Conservation (phyloP, 1,140 invertebrate species). For the Drosophila repletoides region DNA sequence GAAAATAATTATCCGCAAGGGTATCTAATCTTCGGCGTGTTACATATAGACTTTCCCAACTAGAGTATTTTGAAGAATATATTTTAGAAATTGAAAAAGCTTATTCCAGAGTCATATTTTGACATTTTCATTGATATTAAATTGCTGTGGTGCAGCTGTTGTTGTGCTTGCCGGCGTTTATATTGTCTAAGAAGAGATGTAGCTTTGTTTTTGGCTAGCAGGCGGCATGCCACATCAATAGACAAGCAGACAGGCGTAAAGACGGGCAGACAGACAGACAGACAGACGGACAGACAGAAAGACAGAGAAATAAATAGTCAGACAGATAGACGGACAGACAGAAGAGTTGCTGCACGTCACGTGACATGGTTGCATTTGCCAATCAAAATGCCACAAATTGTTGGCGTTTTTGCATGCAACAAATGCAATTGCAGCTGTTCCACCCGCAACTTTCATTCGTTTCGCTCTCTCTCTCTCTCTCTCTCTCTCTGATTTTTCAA, state of each 20-base stretch:
- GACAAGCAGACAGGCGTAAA: conserved; percentile 12
- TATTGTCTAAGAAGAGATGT: not conserved
- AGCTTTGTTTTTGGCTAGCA: not conserved
- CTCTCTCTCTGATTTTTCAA: not conserved
- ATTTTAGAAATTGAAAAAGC: no score
- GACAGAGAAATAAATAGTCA: no score
- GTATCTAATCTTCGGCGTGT: no score
- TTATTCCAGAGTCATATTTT: no score
- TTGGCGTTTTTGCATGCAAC: conserved; percentile 15
- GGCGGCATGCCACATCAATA: conserved; percentile 1
- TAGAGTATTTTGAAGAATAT: no score
- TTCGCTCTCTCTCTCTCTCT: not conserved
- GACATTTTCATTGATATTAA: no score
- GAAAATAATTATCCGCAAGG: no score
- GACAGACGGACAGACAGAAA: no score
- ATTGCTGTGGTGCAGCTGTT: no score
- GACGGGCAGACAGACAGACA: no score
- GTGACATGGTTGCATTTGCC: conserved; percentile 68
- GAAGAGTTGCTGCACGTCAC: conserved; percentile 34
- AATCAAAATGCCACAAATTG: conserved; percentile 78
- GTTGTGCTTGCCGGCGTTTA: not conserved
- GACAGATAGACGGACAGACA: no score
- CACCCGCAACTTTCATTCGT: conserved; percentile 39
- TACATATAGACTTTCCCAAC: no score
- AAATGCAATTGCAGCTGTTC: conserved; percentile 21